phyloP scores from a whole-genome alignment of 2,797 vertebrate species.

The Remorina albescens region DNA sequence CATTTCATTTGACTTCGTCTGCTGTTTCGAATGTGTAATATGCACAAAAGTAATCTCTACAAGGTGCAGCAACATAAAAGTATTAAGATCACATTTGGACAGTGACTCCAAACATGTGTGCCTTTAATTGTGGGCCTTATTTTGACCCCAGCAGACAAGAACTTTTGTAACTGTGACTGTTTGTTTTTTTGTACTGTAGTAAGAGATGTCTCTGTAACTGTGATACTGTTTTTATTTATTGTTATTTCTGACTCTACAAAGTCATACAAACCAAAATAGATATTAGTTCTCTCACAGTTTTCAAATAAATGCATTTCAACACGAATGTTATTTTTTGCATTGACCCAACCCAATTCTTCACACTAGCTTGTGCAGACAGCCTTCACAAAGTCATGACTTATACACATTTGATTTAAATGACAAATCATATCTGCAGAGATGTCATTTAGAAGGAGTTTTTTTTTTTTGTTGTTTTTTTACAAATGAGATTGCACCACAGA shows the following conservation, averaged over 20 bases:
- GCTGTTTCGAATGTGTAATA: constrained; percentile 55
- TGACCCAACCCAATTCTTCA: neutral
- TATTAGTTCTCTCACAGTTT: constrained; percentile 54
- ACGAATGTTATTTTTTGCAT: constrained; percentile 25
- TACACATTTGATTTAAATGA: constrained; percentile 53
- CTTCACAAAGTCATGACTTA: constrained; percentile 1
- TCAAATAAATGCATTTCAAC: constrained; percentile 75
- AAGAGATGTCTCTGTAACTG: constrained; percentile 53
- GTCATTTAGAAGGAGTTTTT: neutral
- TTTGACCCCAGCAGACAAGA: constrained; percentile 41
- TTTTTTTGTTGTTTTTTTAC: constrained; percentile 2
- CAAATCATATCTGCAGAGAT: constrained; percentile 34
- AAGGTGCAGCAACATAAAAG: constrained; percentile 31
- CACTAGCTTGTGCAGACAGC: neutral
- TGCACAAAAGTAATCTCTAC: constrained; percentile 52
- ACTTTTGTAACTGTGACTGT: constrained; percentile 72
- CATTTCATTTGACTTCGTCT: constrained; percentile 35
- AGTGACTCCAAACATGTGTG: constrained; percentile 67
- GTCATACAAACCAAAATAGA: constrained; percentile 63
- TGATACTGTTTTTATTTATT: constrained; percentile 78
- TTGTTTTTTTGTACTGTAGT: constrained; percentile 58
- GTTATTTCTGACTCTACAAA: constrained; percentile 53
- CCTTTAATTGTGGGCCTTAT: constrained; percentile 62
- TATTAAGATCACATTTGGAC: constrained; percentile 41
- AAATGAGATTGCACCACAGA: constrained; percentile 42